Base-by-base conservation (phyloP, 2,888 invertebrate genomes). In the Neelides folsomi region DNA sequence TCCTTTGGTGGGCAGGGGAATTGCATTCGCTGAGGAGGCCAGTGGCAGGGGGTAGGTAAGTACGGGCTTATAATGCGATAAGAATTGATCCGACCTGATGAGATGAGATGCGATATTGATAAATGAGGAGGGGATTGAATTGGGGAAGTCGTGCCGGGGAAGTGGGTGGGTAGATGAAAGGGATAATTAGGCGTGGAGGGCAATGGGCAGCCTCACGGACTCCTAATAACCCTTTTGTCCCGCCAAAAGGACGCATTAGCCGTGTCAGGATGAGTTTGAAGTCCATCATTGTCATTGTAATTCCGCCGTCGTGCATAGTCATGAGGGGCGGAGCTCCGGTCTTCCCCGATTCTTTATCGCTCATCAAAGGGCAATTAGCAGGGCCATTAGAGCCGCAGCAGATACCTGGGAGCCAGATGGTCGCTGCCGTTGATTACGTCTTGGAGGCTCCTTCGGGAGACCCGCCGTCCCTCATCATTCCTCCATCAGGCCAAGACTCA, bases 361-460 rank as follows among this genome's bases (percentile, higher is more conserved):
- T 59, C 57, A 58, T 62, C 54, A 60, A 60, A 60, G 54, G 45
- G 51, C 60, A 62, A 62, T 62, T 62, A 62, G 62, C 59, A 58
- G 53, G 58, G 54, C 59, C 57, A 58, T 62, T 58, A 55, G 54
- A 35, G 40, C n/a, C 43, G 20, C 42, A 46, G 39, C n/a, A 15
- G n/a, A 5, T 8, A 9, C 12, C 9, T 36, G 37, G 37, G 39
- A n/a, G 15, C 39, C 45, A n/a, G n/a, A n/a, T 20, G 10, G 12
- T 13, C 27, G 16, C 16, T 19, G 19, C 49, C 35, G 37, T 39
- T 47, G n/a, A n/a, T n/a, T n/a, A n/a, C n/a, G n/a, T n/a, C n/a
- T n/a, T n/a, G n/a, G n/a, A n/a, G 27, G 3, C 27, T 27, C 27
- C 27, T 7, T n/a, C n/a, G n/a, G n/a, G 7, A 27, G 27, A 27